phyloP scores from a whole-genome alignment of 2,888 invertebrate species.

The Ennomos fuscantarius region DNA sequence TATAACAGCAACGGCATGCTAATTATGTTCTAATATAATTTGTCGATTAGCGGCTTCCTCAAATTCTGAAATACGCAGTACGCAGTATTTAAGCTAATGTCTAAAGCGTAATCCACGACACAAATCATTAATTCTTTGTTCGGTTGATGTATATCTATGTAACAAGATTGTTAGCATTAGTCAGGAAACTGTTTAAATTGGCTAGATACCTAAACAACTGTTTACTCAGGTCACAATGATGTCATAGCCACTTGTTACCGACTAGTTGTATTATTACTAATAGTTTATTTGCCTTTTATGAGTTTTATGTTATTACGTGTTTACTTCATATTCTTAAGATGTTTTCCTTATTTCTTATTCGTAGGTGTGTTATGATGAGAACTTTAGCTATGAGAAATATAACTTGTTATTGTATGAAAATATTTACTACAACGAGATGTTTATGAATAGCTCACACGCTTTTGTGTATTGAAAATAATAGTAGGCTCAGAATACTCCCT shows the following conservation, averaged over 20 bases:
- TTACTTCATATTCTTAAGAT: slow-evolving; percentile 17
- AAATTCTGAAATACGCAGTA: no score
- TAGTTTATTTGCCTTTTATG: slow-evolving; percentile 8
- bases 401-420: slow-evolving; percentile 20
- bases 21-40: no score
- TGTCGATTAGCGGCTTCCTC: no score
- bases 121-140: slow-evolving; percentile 4
- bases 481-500: slow-evolving; percentile 31
- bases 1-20: no score
- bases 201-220: slow-evolving; percentile 36
- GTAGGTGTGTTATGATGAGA: slow-evolving; percentile 11
- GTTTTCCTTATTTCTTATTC: slow-evolving; percentile 17
- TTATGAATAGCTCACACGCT: slow-evolving; percentile 19
- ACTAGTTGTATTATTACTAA: slow-evolving; percentile 13
- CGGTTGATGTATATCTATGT: neutral
- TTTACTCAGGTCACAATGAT: slow-evolving; percentile 49
- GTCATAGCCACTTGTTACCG: slow-evolving; percentile 38
- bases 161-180: slow-evolving; percentile 10
- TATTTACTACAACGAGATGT: slow-evolving; percentile 17
- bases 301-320: slow-evolving; percentile 13
- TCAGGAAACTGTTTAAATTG: slow-evolving; percentile 26
- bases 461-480: slow-evolving; percentile 35
- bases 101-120: neutral
- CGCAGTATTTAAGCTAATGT: neutral
- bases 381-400: slow-evolving; percentile 19